These are phyloP conservation scores for Silvanus unidentatus DNA, from an alignment of 2,888 invertebrate species.

Conservation along the genomic window DNA sequence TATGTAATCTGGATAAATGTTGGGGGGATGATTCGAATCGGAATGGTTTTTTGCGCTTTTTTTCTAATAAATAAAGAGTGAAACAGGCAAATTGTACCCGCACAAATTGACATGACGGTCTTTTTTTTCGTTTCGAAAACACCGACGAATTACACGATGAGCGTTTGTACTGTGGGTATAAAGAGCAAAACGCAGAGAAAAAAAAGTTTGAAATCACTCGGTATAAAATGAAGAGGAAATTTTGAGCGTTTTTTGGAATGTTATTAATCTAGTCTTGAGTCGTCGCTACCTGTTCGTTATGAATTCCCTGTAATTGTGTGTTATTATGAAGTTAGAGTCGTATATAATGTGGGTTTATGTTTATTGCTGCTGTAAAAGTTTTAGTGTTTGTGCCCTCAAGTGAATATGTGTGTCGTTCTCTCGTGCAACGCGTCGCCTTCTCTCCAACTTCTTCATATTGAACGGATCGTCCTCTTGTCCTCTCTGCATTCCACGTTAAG, in stretches of 20 bases:
- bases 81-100: constrained; percentile 10
- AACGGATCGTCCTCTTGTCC: background rate
- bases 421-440: constrained; percentile 8
- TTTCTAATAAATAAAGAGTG: constrained; percentile 10
- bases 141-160: background rate
- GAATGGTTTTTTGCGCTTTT: too few species aligned
- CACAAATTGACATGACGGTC: constrained; percentile 12
- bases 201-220: constrained; percentile 3
- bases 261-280: background rate
- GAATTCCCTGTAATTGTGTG: constrained; percentile 23
- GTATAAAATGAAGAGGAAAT: background rate
- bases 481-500: background rate
- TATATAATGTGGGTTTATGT: constrained; percentile 22
- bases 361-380: constrained; percentile 25
- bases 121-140: constrained; percentile 1
- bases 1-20: too few species aligned
- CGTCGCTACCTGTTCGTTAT: constrained; percentile 12
- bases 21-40: too few species aligned
- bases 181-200: too few species aligned
- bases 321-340: constrained; percentile 20
- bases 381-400: constrained; percentile 21
- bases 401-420: constrained; percentile 6
- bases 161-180: too few species aligned
- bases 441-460: background rate
- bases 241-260: too few species aligned